phyloP scores from a whole-genome alignment of 2,888 invertebrate genomes.

The Cerceris ruficornis region DNA sequence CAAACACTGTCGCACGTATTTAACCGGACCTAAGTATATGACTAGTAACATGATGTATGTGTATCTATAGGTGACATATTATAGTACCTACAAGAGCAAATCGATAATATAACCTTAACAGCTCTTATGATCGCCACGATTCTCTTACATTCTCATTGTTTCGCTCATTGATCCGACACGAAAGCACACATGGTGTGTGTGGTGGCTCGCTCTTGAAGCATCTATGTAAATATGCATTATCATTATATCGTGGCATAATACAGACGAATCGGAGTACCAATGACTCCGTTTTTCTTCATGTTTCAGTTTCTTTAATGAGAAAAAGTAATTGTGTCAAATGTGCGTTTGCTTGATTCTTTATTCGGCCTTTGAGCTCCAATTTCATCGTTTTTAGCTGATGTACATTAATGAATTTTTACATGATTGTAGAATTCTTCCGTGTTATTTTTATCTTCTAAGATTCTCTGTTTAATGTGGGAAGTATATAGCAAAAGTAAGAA shows the following conservation, averaged over 20 bases:
- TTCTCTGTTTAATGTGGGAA: no score
- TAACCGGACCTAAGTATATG: constrained; percentile 39
- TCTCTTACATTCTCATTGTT: constrained; percentile 51
- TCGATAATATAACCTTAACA: constrained; percentile 74
- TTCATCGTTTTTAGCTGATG: not conserved
- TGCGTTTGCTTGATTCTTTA: constrained; percentile 1
- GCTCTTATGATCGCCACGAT: constrained; percentile 60
- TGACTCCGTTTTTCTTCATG: constrained; percentile 1
- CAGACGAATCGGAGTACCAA: constrained; percentile 10
- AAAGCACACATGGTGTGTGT: not conserved
- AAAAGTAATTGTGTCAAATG: not conserved
- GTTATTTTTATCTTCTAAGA: no score
- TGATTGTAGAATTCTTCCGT: no score
- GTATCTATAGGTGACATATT: constrained; percentile 52
- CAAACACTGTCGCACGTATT: constrained; percentile 57
- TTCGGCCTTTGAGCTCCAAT: not conserved
- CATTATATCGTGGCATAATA: constrained; percentile 7
- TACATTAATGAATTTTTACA: no score
- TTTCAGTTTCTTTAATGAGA: not conserved
- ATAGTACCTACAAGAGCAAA: constrained; percentile 61
- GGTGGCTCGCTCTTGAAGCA: constrained; percentile 15
- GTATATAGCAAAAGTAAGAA: no score
- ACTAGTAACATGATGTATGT: constrained; percentile 30
- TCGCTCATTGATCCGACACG: constrained; percentile 33
- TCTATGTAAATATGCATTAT: constrained; percentile 37